phyloP scores from a whole-genome alignment of 2,797 vertebrate genomes.

The Phaenicophaeus curvirostris region DNA sequence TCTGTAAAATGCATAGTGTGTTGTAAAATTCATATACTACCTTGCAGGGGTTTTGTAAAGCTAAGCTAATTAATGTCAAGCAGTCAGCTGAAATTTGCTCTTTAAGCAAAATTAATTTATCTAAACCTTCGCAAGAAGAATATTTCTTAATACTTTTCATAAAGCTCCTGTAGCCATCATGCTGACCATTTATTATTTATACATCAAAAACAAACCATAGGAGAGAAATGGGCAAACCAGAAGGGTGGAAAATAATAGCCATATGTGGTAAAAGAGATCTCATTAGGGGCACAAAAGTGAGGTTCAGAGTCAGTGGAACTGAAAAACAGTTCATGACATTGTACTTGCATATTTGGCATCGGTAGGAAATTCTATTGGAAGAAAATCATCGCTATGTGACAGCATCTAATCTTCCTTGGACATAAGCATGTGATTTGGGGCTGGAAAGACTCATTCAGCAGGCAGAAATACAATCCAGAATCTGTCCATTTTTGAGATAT shows the following conservation, averaged over 20 bases:
- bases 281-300: background rate
- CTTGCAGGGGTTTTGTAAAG: slow-evolving; percentile 29
- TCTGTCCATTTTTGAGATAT: background rate
- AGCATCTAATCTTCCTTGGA: background rate
- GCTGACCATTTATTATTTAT: slow-evolving; percentile 54
- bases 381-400: background rate
- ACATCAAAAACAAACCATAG: slow-evolving; percentile 31
- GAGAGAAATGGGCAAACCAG: slow-evolving; percentile 3
- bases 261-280: background rate
- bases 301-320: background rate
- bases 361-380: background rate
- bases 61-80: slow-evolving; percentile 29
- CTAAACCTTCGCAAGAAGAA: slow-evolving; percentile 14
- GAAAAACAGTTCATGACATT: background rate
- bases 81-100: slow-evolving; percentile 26
- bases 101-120: slow-evolving; percentile 40
- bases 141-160: slow-evolving; percentile 1
- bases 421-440: background rate
- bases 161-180: background rate
- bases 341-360: background rate
- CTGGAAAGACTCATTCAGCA: background rate
- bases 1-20: background rate
- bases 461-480: background rate
- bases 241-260: slow-evolving; percentile 42
- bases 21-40: slow-evolving; percentile 35